Evolutionary conservation across 1,140 invertebrate genomes (phyloP), one percentile per base, ranked within the genome.

Genomic region (Conus ventricosus): DNA sequence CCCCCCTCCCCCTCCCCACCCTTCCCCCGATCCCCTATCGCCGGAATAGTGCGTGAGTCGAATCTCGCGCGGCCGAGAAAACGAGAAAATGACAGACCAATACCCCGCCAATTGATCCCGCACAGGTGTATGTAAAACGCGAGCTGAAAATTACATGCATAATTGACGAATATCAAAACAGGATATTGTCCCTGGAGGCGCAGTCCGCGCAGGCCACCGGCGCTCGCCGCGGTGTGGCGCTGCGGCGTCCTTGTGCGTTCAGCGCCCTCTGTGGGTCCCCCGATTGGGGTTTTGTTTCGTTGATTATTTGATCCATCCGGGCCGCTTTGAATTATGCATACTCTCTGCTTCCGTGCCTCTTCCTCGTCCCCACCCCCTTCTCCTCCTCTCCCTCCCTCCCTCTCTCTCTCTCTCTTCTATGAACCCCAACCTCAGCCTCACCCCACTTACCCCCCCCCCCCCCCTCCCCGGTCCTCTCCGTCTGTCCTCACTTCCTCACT

Each of bases 161-260:
- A 71, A 71, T 71, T 71, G 67, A 71, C 67, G 67, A 71, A 71
- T 71, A 71, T 71, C 67, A 71, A 71, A 71, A 71, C 67, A 71
- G 67, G 23, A 71, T 71, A 71, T 71, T 13, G 67, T 20, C 23
- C 67, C 67, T 23, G 67, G 67, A 23, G 67, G 20, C 67, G 67
- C 23, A 23, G 23, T 3, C 23, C 11, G 17, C 20, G 11, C 20
- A 0, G 23, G 6, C 67, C 23, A 7, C 11, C 67, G 15, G 67
- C 67, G 67, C 67, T 13, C 67, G 67, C 67, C 13, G 67, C 67
- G 15, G 67, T 1, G 67, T 71, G 67, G 67, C 67, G 67, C 67
- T 71, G 67, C 7, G 67, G 57, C 57, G 8, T 60, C 15, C 57
- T 15, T 60, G 8, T 60, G 57, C 57, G 57, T 15, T 60, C 57